phyloP scores from a whole-genome alignment of 2,113 vertebrate species.

The Leiothrix lutea region DNA sequence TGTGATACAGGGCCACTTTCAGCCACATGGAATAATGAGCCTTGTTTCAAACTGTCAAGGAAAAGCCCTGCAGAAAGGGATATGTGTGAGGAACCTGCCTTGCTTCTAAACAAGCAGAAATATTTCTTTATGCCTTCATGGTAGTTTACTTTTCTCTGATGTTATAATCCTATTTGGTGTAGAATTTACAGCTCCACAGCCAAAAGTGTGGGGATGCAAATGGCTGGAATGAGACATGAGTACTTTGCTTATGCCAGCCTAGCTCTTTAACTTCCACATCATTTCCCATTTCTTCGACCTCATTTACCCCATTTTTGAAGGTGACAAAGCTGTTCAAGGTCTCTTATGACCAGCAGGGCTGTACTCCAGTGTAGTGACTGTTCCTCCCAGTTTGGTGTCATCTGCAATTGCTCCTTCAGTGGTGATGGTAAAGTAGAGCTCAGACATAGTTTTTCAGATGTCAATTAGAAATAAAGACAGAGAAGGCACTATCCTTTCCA shows the following conservation, averaged over 20 bases:
- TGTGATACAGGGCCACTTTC: background rate
- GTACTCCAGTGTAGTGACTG: rapidly evolving
- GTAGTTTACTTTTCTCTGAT: background rate
- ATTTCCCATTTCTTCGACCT: background rate
- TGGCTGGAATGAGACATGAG: background rate
- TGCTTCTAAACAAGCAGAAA: background rate
- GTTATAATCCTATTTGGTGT: background rate
- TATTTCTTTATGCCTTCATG: background rate
- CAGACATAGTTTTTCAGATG: background rate
- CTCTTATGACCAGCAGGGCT: background rate
- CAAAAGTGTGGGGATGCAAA: background rate
- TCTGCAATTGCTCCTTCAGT: background rate
- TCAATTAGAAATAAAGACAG: background rate
- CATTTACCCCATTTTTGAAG: background rate
- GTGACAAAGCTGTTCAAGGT: rapidly evolving
- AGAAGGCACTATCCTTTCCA: background rate
- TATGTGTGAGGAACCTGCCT: background rate
- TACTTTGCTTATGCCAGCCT: background rate
- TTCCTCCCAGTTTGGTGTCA: background rate
- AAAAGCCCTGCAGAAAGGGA: background rate
- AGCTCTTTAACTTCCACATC: background rate
- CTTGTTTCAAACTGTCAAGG: background rate
- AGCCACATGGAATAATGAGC: background rate
- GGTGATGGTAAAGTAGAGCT: background rate
- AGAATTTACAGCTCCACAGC: background rate